phyloP scores from a whole-genome alignment of 2,888 invertebrate genomes.

The Conchocele bisecta region DNA sequence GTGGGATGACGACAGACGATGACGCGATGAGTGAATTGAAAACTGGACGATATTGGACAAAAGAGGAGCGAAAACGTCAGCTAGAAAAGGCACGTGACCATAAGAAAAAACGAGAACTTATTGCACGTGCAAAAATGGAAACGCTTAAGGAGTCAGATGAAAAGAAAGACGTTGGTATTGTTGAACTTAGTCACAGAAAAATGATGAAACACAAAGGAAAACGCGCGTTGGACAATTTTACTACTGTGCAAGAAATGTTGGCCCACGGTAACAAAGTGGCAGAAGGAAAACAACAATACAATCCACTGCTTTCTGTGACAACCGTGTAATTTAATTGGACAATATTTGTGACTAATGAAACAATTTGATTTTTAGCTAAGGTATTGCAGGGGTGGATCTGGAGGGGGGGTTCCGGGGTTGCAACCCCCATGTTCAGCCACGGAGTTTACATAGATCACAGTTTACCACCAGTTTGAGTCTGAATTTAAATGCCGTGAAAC shows the following conservation, averaged over 20 bases:
- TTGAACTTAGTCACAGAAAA: slow-evolving; percentile 85
- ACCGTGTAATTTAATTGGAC: slow-evolving; percentile 83
- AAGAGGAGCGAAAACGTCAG: slow-evolving; percentile 90
- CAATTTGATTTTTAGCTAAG: too few relatives aligned
- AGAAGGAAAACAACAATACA: slow-evolving; percentile 78
- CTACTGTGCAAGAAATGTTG: slow-evolving; percentile 86
- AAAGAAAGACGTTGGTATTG: slow-evolving; percentile 81
- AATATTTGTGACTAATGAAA: too few relatives aligned
- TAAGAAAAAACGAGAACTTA: slow-evolving; percentile 82
- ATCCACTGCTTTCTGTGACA: slow-evolving; percentile 83
- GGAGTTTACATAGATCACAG: too few relatives aligned
- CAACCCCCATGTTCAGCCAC: too few relatives aligned
- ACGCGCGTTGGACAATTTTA: slow-evolving; percentile 85
- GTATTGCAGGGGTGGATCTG: too few relatives aligned
- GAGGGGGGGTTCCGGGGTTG: too few relatives aligned
- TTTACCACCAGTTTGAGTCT: too few relatives aligned
- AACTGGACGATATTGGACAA: slow-evolving; percentile 89
- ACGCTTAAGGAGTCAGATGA: slow-evolving; percentile 82
- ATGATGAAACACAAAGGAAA: slow-evolving; percentile 85
- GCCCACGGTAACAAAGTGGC: slow-evolving; percentile 84
- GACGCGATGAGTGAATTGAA: slow-evolving; percentile 91
- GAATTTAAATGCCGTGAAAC: too few relatives aligned
- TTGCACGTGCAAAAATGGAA: slow-evolving; percentile 78
- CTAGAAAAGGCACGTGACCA: slow-evolving; percentile 88
- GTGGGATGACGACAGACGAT: slow-evolving; percentile 89